Evolutionary conservation across 2,113 vertebrate genomes (phyloP), one percentile per base, ranked within the genome.

Genomic region (Macroglossus sobrinus): DNA sequence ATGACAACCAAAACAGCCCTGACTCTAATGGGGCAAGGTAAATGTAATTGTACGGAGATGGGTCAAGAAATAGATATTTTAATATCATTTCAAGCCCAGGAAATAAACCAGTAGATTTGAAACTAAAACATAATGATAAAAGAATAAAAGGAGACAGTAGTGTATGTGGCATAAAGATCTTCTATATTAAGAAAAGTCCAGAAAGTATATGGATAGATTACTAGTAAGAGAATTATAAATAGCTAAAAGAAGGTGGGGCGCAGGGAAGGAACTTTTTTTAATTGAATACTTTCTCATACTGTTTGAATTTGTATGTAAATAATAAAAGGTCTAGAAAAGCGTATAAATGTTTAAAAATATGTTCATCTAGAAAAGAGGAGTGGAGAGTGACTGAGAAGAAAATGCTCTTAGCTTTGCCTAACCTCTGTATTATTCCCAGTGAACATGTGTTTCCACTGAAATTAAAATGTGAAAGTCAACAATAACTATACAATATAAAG

Each of bases 401-500:
- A 74, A 59, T 88, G 81, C 12, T 24, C 57, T 18, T 53, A 19
- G 14, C 43, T 68, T 53, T 30, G 38, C 43, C 11, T 84, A 33
- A 30, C 4, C 28, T 53, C 22, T 35, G 6, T 33, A 6, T 80
- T 78, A 50, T 24, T 28, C 19, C n/a, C 69, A 75, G 30, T 88
- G 71, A 84, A 24, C 12, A 33, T 4, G 6, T 38, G 4, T 24
- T 69, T 21, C 18, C 35, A 15, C 2, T 68, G 21, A 90, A 92
- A 80, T 75, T 90, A 61, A 96, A 57, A 89, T 71, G 10, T 74
- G 19, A 96, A 93, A 92, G 76, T 30, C 47, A 33, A 86, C 10
- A 57, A 38, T 12, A 59, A 84, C 50, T 38, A n/a, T 33, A 35
- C 7, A 47, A 45, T 63, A 21, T 13, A 24, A 90, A 66, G 22